Base-by-base conservation (phyloP, 2,113 vertebrate genomes). In the Empidonax alnorum region DNA sequence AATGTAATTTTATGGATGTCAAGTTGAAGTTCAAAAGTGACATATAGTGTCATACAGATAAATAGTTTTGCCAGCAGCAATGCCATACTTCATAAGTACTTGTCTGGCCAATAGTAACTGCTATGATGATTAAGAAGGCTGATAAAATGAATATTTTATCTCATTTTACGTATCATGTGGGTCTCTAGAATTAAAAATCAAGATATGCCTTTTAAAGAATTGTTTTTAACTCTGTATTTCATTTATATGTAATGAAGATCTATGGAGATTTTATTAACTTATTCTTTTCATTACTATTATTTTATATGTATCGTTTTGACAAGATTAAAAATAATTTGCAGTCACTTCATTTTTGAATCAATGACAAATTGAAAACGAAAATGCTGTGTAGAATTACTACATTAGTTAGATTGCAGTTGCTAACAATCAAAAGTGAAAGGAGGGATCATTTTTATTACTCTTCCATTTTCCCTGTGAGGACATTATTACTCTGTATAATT, bases 1-100 rank as follows among this genome's bases (percentile, higher is more conserved):
- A 98, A 98, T 97, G 93, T 96, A 98, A 98, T 98, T 98, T 98
- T 98, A 98, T 98, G 95, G 98, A 95, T 98, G 98, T 98, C 98
- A 98, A 98, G 96, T 88, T 18, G 62, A 97, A 98, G 98, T 98
- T 98, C 98, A 98, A 96, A 98, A 98, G 97, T 98, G 98, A 98
- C 97, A 97, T 87, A 94, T 89, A 89, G 83, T 98, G 97, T 98
- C 98, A 98, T 93, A 85, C 95, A 98, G 98, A 98, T 98, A 98
- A 98, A 98, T 98, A 97, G 96, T 98, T 98, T 98, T 98, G 98
- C 98, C 79, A 17, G 97, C 97, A 98, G 98, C 98, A 96, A 97
- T 97, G 98, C 96, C 98, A 97, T 96, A 97, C 96, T 97, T 98
- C 97, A 98, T 98, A 98, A 98, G 96, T 83, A 80, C 96, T 97